A percentile compares a stretch with the other conserved stretches of the same genome.
phyloP scores from a whole-genome alignment of 1,140 invertebrate species.

The Pantala flavescens region DNA sequence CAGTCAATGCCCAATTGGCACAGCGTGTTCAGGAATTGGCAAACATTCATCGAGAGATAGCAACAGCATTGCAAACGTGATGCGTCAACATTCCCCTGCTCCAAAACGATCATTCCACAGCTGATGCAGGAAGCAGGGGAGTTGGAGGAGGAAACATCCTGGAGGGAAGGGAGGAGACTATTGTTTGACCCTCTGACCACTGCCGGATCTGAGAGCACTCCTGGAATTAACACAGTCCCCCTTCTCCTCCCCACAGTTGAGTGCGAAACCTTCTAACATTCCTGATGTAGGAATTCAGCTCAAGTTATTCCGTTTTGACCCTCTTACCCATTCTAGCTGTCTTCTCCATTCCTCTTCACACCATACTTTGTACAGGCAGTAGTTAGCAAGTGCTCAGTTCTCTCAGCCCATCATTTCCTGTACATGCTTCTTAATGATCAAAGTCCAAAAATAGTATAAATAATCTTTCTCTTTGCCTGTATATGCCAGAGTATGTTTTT shows the following conservation, averaged over 20 bases:
- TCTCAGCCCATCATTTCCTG: neutral
- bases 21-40: slow-evolving; percentile 76
- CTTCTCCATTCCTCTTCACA: no score
- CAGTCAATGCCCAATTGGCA: slow-evolving; percentile 71
- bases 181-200: neutral
- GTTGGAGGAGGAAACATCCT: neutral
- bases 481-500: neutral
- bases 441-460: neutral
- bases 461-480: neutral
- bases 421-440: neutral
- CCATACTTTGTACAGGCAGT: neutral
- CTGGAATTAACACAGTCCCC: neutral
- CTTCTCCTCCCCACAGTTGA: neutral
- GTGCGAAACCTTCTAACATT: neutral
- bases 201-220: neutral
- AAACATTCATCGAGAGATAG: slow-evolving; percentile 73
- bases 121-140: neutral
- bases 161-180: slow-evolving; percentile 6
- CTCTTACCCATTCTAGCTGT: no score
- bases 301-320: neutral
- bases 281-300: neutral
- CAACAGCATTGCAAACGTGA: slow-evolving; percentile 66
- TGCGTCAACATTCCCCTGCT: slow-evolving; percentile 19
- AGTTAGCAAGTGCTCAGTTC: neutral
- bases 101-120: neutral